Evolutionary conservation across 2,797 vertebrate species (phyloP).

Genomic region (Halcyon smyrnensis): DNA sequence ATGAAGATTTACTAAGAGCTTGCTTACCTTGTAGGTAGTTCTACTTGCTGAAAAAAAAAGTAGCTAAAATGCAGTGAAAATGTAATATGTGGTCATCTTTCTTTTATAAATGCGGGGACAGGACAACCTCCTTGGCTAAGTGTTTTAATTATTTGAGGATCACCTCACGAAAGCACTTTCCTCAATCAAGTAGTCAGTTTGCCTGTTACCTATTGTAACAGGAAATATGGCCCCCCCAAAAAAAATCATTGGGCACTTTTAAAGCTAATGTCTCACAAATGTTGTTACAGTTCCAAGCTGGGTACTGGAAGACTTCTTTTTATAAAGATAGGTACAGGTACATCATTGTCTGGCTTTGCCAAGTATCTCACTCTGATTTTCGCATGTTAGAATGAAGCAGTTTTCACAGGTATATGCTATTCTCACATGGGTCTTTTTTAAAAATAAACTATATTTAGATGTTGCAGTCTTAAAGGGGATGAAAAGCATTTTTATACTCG

Average conservation of each 20-base stretch:
- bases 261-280: neutral
- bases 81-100: neutral
- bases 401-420: neutral
- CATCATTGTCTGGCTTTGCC: neutral
- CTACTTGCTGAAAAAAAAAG: neutral
- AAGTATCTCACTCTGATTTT: neutral
- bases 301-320: neutral
- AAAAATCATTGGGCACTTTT: neutral
- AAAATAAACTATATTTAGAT: neutral
- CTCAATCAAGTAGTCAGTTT: neutral
- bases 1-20: neutral
- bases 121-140: neutral
- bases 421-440: rapidly evolving
- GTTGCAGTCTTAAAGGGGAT: neutral
- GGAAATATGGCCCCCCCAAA: neutral
- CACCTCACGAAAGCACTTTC: neutral
- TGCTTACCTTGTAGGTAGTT: neutral
- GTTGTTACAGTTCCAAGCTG: neutral
- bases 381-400: neutral
- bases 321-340: neutral
- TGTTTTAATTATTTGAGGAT: neutral
- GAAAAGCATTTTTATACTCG: neutral
- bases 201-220: neutral
- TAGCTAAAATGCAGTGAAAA: neutral
- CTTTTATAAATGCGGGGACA: neutral